Base-by-base conservation (phyloP, 2,888 invertebrate genomes). In the Eupeodes luniger region DNA sequence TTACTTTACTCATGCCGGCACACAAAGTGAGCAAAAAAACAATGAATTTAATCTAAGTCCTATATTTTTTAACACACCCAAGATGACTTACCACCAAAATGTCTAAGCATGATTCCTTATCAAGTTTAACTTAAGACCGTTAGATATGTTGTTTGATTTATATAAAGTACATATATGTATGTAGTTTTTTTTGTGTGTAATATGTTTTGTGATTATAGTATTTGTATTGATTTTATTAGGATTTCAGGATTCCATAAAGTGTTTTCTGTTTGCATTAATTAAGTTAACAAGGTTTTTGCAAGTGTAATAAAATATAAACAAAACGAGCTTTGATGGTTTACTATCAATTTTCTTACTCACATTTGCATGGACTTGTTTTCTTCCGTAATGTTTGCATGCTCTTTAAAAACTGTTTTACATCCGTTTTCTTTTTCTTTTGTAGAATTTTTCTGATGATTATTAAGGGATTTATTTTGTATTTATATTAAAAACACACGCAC, bases 281-380 rank as follows among this genome's bases (percentile, higher is more conserved):
- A 27, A 27, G 27, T 27, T 70, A n/a, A 44, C 57, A 34, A 14
- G 36, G 34, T 27, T 70, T 57, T 16, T 27, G 27, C 4, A 16
- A 44, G 40, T 70, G 55, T 70, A 55, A 55, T 44, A 70, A 53
- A 44, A 74, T 51, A 87, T 51, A 87, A 85, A 53, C 62, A 62
- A 89, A 75, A 62, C 81, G 76, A 40, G 9, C 40, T 40, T 40
- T 81, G 57, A 74, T 90, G 27, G 27, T 70, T 74, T 47, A 36
- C 40, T 55, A 69, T 40, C 19, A 55, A 53, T 53, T 77, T 53
- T 75, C 74, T 81, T 94, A 97, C 97, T 98, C 95, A 98, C 98
- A 97, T 96, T 98, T 98, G 95, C 97, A 96, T 94, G 98, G 98
- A 95, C 98, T 98, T 93, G 97, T 97, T 95, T 97, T 97, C 95